Conservation (phyloP, 2,113 vertebrate genomes). For the Dipodomys merriami region DNA sequence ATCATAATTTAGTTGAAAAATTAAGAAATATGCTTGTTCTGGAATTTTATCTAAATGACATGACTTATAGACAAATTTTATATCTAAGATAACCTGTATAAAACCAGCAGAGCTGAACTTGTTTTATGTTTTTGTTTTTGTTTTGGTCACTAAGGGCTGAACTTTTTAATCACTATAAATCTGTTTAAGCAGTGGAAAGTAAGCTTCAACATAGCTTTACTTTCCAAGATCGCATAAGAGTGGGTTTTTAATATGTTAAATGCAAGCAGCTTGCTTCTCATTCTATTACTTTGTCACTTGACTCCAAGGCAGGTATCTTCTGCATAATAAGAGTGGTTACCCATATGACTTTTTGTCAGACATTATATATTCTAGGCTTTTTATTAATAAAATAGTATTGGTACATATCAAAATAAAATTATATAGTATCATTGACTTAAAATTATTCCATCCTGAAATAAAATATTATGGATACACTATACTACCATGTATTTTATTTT, state of each 20-base stretch:
- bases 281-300: slow-evolving; percentile 1
- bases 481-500: slow-evolving; percentile 7
- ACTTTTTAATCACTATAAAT: slow-evolving; percentile 24
- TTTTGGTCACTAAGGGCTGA: background rate
- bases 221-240: slow-evolving; percentile 6
- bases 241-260: background rate
- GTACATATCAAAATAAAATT: slow-evolving; percentile 13
- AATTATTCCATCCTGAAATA: slow-evolving; percentile 47
- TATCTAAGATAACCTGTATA: background rate
- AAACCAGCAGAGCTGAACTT: background rate
- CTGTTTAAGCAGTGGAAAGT: background rate
- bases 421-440: slow-evolving; percentile 35
- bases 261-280: slow-evolving; percentile 6
- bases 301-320: slow-evolving; percentile 29
- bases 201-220: slow-evolving; percentile 20
- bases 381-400: slow-evolving; percentile 31
- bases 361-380: slow-evolving; percentile 15
- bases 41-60: slow-evolving; percentile 7
- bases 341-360: background rate
- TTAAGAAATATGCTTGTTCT: slow-evolving; percentile 34
- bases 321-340: background rate
- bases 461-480: slow-evolving; percentile 40
- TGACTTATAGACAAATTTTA: slow-evolving; percentile 1
- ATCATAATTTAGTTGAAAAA: slow-evolving; percentile 11
- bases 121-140: background rate